Conservation (phyloP, 1,140 invertebrate genomes). For the Drosophila bifasciata region DNA sequence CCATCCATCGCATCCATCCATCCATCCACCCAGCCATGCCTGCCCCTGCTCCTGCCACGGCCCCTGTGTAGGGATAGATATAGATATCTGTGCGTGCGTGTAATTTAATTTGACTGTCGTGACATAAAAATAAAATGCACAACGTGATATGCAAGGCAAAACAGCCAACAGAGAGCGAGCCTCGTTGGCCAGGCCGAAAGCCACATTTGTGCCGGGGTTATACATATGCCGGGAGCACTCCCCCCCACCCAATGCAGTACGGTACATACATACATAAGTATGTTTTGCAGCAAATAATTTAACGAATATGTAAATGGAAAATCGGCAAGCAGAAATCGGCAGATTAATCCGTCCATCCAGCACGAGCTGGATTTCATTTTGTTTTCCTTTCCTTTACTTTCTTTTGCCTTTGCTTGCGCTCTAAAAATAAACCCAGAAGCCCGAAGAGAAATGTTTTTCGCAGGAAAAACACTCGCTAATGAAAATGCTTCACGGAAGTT, state of each 20-base stretch:
- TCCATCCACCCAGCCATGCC: neutral
- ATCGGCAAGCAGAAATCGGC: slow-evolving; percentile 30
- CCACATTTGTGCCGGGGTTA: too few species aligned
- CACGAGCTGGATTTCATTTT: slow-evolving; percentile 26
- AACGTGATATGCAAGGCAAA: slow-evolving; percentile 70
- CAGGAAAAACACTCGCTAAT: slow-evolving; percentile 14
- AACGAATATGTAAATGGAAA: slow-evolving; percentile 27
- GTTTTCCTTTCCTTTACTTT: slow-evolving; percentile 15
- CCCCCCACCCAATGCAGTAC: neutral
- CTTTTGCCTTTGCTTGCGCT: too few species aligned
- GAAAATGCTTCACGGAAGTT: too few species aligned
- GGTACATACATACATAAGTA: neutral
- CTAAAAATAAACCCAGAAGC: slow-evolving; percentile 7
- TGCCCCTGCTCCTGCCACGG: neutral
- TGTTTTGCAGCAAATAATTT: slow-evolving; percentile 31
- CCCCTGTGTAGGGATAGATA: neutral
- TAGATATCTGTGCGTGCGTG: slow-evolving; percentile 44
- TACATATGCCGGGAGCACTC: neutral
- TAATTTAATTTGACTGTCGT: slow-evolving; percentile 78
- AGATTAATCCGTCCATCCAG: slow-evolving; percentile 26
- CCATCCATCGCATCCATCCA: neutral
- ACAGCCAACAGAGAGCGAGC: slow-evolving; percentile 5
- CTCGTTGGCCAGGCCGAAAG: too few species aligned
- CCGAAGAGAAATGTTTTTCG: neutral
- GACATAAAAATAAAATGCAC: slow-evolving; percentile 77